These are phyloP conservation scores for Otolemur crassicaudatus DNA, from an alignment of 2,797 vertebrate species.

Conservation along the genomic window DNA sequence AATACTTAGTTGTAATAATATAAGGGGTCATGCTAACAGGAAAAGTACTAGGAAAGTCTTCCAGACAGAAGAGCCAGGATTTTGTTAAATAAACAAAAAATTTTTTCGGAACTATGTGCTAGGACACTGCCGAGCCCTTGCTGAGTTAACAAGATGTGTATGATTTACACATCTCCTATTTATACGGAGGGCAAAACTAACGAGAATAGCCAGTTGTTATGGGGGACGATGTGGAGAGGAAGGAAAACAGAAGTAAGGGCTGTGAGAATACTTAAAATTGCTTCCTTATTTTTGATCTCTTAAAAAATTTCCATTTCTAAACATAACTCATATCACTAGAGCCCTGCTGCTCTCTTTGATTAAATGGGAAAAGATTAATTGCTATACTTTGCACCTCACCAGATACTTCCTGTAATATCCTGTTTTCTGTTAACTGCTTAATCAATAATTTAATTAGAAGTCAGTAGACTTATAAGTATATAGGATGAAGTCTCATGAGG, in stretches of 20 bases:
- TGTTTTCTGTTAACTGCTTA: slow-evolving; percentile 59
- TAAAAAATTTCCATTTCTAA: slow-evolving; percentile 56
- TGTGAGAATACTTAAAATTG: slow-evolving; percentile 40
- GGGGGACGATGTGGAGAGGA: slow-evolving; percentile 39
- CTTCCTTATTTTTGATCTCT: slow-evolving; percentile 63
- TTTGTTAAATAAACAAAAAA: slow-evolving; percentile 9
- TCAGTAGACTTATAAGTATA: slow-evolving; percentile 52
- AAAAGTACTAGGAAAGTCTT: neutral
- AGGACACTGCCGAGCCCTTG: neutral
- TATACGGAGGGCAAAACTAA: neutral
- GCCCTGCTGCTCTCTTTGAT: slow-evolving; percentile 75
- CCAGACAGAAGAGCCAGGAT: neutral
- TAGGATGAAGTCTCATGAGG: slow-evolving; percentile 52
- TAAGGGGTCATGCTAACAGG: neutral
- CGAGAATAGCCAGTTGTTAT: neutral
- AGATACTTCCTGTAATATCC: slow-evolving; percentile 64
- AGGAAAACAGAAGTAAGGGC: slow-evolving; percentile 44
- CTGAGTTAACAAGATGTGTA: neutral
- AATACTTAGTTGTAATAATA: neutral
- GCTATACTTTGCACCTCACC: slow-evolving; percentile 31
- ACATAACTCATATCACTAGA: slow-evolving; percentile 66
- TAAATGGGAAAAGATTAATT: slow-evolving; percentile 78
- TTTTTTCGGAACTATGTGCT: neutral
- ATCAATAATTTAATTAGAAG: slow-evolving; percentile 74
- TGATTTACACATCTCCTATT: neutral